A percentile compares a stretch with the other conserved stretches of the same genome.
phyloP scores from a whole-genome alignment of 1,140 invertebrate genomes.

The Harlomillsia oculata region DNA sequence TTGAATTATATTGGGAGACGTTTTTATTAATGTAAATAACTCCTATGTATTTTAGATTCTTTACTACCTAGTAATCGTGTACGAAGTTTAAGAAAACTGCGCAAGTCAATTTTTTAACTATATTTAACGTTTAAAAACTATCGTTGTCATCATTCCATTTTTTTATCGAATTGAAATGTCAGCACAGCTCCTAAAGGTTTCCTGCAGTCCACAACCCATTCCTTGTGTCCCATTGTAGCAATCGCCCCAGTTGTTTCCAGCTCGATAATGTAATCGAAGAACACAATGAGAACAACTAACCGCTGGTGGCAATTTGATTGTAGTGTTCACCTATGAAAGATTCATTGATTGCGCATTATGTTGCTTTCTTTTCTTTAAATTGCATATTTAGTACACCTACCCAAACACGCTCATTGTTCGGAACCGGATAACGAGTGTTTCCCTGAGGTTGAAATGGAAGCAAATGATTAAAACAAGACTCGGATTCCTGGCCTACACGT shows the following conservation, averaged over 20 bases:
- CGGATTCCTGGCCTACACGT: constrained; percentile 37
- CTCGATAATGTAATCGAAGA: constrained; percentile 36
- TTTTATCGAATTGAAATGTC: constrained; percentile 33
- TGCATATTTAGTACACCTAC: too few relatives aligned
- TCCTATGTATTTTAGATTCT: too few relatives aligned
- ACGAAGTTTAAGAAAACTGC: too few relatives aligned
- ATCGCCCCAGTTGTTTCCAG: constrained; percentile 37
- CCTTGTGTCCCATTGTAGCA: constrained; percentile 26
- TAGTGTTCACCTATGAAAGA: constrained; percentile 4
- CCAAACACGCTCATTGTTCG: too few relatives aligned
- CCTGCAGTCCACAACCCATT: constrained; percentile 39
- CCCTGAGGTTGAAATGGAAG: neutral
- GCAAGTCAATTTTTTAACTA: too few relatives aligned
- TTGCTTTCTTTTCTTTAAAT: constrained; percentile 35
- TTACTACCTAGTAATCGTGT: too few relatives aligned
- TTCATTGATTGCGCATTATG: neutral
- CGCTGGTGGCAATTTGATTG: constrained; percentile 31
- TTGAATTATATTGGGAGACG: neutral
- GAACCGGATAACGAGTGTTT: neutral
- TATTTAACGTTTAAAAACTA: too few relatives aligned
- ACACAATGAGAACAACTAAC: constrained; percentile 36
- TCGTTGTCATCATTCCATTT: too few relatives aligned
- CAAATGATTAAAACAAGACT: constrained; percentile 38
- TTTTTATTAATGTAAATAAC: too few relatives aligned
- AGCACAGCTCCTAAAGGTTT: constrained; percentile 37